Conservation (phyloP, 2,797 vertebrate species). For the Tympanoctomys barrerae region DNA sequence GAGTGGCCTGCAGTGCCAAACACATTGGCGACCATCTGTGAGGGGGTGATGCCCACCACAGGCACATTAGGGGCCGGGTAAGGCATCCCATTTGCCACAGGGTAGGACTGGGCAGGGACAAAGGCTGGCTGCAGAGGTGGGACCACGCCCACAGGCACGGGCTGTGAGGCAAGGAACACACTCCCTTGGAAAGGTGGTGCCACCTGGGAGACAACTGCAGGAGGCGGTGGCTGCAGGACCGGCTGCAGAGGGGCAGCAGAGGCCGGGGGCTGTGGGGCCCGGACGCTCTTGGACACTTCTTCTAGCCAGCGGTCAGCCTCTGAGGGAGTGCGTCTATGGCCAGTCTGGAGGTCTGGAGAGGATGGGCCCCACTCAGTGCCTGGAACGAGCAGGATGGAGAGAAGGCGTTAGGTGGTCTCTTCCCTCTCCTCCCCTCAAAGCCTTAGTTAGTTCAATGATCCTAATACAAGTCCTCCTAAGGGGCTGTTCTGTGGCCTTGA, state of each 20-base stretch:
- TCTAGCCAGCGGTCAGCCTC: slow-evolving; percentile 99
- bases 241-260: slow-evolving; percentile 84
- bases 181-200: slow-evolving; percentile 87
- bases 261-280: slow-evolving; percentile 89
- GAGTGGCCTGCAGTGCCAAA: slow-evolving; percentile 95
- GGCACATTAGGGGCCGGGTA: slow-evolving; percentile 93
- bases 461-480: background rate
- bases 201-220: slow-evolving; percentile 86
- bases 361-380: slow-evolving; percentile 89
- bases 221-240: slow-evolving; percentile 85
- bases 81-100: slow-evolving; percentile 94
- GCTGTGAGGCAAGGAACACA: slow-evolving; percentile 91
- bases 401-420: background rate
- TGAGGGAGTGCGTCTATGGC: slow-evolving; percentile 96
- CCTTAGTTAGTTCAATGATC: slow-evolving; percentile 5
- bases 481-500: slow-evolving; percentile 10
- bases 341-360: slow-evolving; percentile 87
- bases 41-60: slow-evolving; percentile 97
- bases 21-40: slow-evolving; percentile 98
- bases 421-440: background rate
- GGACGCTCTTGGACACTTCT: slow-evolving; percentile 96
- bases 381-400: slow-evolving; percentile 75
- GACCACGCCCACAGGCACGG: slow-evolving; percentile 91
- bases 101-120: slow-evolving; percentile 91
- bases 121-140: slow-evolving; percentile 93